A percentile compares a stretch with the other conserved stretches of the same genome.
These are phyloP conservation scores for Bothrops jararaca DNA, from an alignment of 2,113 vertebrate species.

Conservation along the genomic window DNA sequence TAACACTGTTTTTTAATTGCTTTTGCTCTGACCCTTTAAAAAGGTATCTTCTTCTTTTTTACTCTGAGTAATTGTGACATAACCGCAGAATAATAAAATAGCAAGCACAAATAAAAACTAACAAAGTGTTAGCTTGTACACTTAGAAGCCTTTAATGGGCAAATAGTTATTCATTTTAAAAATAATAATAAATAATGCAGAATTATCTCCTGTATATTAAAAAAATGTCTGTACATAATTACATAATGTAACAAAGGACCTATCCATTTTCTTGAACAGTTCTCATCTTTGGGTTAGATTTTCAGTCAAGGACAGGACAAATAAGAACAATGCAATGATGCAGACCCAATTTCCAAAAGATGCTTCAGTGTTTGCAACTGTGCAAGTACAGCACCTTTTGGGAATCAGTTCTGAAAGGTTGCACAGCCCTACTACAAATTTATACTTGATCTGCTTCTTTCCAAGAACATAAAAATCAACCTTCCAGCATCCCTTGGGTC, in stretches of 20 bases:
- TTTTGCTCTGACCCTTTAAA: constrained; percentile 23
- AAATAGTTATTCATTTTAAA: constrained; percentile 42
- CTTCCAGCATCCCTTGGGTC: background rate
- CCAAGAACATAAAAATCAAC: constrained; percentile 15
- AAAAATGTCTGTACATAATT: constrained; percentile 60
- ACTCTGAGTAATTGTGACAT: constrained; percentile 55
- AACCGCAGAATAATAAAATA: constrained; percentile 62
- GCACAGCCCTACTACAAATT: background rate
- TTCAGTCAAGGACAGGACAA: constrained; percentile 20
- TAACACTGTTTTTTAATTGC: background rate
- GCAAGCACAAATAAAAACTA: constrained; percentile 31
- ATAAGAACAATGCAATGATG: background rate
- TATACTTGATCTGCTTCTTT: constrained; percentile 8
- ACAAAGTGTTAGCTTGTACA: constrained; percentile 40
- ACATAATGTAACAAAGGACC: constrained; percentile 49
- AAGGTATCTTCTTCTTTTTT: constrained; percentile 23
- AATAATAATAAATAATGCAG: constrained; percentile 66
- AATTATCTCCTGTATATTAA: constrained; percentile 49
- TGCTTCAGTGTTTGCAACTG: background rate
- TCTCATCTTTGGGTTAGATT: constrained; percentile 37
- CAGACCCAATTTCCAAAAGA: background rate
- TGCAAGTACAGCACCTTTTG: background rate
- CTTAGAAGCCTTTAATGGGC: constrained; percentile 48
- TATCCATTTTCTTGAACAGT: constrained; percentile 33
- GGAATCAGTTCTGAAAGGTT: background rate